Base-by-base conservation (phyloP, 2,888 invertebrate species). In the Homarus gammarus region DNA sequence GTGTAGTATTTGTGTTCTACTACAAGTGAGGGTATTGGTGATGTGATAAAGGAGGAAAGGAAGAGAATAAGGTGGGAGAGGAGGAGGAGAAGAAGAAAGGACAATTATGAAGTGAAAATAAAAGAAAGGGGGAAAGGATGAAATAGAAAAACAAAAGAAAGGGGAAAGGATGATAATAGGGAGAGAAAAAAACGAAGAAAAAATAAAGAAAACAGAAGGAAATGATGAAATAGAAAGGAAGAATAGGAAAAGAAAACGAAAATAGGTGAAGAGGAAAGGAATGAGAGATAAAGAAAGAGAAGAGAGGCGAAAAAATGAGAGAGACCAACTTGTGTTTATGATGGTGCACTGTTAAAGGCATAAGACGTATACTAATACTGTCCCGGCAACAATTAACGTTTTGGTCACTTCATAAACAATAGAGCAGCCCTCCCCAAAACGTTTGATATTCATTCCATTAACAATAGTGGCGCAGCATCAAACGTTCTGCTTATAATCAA, bases 211-310 rank as follows among this genome's bases (percentile, higher is more conserved):
- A 10, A 49, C 6, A 0, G 12, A 10, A 33, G 31, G 3, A 2
- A 33, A 10, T n/a, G 38, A 33, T 8, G 22, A 22, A 22, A 31
- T 15, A 31, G 22, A 31, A n/a, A 51, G 1, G 79, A 51, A 51
- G 27, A 33, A 27, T 33, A 51, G 79, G 51, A 27, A 56, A 56
- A 31, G 36, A 56, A 56, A 79, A 51, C 31, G 79, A 49, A 33
- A 79, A 56, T n/a, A n/a, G n/a, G n/a, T n/a, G 51, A 56, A 56
- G 79, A 79, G 79, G 51, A 56, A 79, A 56, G 10, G 79, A 78
- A 49, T 44, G 78, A 78, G 78, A 78, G 78, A 78, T 78, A 78
- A 49, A 78, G 78, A 78, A 49, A 78, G 78, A 78, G 78, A 78
- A 49, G 27, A 49, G 3, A 10, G 31, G 22, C 6, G 38, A 10